Base-by-base conservation (phyloP, 2,888 invertebrate genomes). In the Aspidiotus destructor region DNA sequence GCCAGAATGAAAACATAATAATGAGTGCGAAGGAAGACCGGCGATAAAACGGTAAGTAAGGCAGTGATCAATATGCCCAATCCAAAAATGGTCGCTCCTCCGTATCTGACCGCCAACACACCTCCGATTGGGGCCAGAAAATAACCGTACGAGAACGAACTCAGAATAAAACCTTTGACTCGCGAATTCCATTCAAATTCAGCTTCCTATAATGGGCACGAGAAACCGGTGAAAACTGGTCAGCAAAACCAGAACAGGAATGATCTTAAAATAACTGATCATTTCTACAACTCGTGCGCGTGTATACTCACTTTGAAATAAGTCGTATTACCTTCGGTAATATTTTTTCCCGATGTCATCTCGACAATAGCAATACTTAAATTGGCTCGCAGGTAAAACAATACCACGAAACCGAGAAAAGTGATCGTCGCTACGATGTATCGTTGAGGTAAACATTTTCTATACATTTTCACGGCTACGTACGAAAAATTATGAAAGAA, bases 181-280 rank as follows among this genome's bases (percentile, higher is more conserved):
- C 58, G 57, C n/a, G 65, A 65, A 58, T 58, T 55, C 65, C 65
- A 65, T 11, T 65, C 52, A 17, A 65, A 65, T 58, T 65, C 65
- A 1, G 65, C 57, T 44, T 65, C 40, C 65, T 65, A 40, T 28
- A 60, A 60, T 28, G 28, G 28, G 28, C 28, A 28, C 28, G 28
- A 28, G 28, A 28, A 28, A 28, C 28, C 5, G 28, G 28, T 28
- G 28, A 28, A 5, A 28, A 28, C 28, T 28, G 28, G 28, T 28
- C 28, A 28, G 28, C 28, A 28, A 28, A 28, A 28, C 28, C 28
- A 28, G 28, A 28, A 28, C 28, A 28, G 28, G 28, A 28, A 28
- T 28, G 5, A 28, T 28, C 28, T 28, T 28, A 28, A 28, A 28
- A 28, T 28, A 28, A 28, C 28, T 28, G 28, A 28, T 5, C 5